Percentiles rank a stretch among this genome's conserved stretches.
phyloP scores from a whole-genome alignment of 2,888 invertebrate genomes.

The Lagria hirta region DNA sequence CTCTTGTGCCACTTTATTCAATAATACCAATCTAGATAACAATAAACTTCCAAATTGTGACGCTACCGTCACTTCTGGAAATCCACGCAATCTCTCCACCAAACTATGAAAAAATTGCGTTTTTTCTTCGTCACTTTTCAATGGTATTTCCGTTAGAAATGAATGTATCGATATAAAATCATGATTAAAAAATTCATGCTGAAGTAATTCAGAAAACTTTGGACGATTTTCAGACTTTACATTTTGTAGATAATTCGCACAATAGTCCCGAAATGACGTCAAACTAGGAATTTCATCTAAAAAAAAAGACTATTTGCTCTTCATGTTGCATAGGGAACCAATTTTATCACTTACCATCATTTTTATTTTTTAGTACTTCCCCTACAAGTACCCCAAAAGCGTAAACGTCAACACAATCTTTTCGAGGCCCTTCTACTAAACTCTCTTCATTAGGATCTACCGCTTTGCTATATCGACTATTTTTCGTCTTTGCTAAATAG shows the following conservation, averaged over 20 bases:
- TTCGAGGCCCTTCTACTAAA: slow-evolving; percentile 53
- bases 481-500: slow-evolving; percentile 68
- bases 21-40: slow-evolving; percentile 80
- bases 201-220: slow-evolving; percentile 64
- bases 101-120: slow-evolving; percentile 75
- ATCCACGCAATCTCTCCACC: slow-evolving; percentile 66
- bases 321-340: too few relatives aligned
- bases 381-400: slow-evolving; percentile 75
- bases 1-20: slow-evolving; percentile 77
- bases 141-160: slow-evolving; percentile 78
- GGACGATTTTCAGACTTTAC: slow-evolving; percentile 66
- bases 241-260: slow-evolving; percentile 69
- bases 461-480: slow-evolving; percentile 66
- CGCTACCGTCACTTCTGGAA: slow-evolving; percentile 81
- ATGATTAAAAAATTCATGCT: slow-evolving; percentile 80
- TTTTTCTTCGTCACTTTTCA: slow-evolving; percentile 77
- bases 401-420: slow-evolving; percentile 71
- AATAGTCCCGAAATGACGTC: slow-evolving; percentile 68
- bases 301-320: too few relatives aligned
- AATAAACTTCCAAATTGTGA: slow-evolving; percentile 76
- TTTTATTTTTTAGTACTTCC: slow-evolving; percentile 67
- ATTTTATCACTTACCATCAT: slow-evolving; percentile 57
- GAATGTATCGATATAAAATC: slow-evolving; percentile 82
- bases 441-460: slow-evolving; percentile 70
- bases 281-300: slow-evolving; percentile 70